These are phyloP conservation scores for Prunella strophiata DNA, from an alignment of 2,797 vertebrate species.

Conservation along the genomic window DNA sequence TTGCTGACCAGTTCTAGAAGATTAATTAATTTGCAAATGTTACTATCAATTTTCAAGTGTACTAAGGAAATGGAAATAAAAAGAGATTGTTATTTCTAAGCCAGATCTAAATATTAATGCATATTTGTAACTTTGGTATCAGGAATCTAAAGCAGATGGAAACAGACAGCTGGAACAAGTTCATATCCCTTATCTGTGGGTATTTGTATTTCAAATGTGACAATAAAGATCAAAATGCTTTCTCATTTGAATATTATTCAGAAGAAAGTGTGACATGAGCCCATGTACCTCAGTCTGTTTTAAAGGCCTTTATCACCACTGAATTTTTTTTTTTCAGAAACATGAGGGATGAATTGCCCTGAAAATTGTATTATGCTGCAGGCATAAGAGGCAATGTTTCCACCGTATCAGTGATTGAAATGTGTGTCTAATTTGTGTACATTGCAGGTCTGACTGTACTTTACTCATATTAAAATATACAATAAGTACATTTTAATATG, in stretches of 20 bases:
- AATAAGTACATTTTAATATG: background rate
- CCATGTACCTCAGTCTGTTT: background rate
- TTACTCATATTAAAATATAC: too few relatives aligned
- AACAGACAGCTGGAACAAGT: background rate
- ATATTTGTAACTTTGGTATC: background rate
- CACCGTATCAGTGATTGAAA: background rate
- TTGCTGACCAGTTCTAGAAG: background rate
- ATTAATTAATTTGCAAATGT: background rate
- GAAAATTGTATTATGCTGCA: background rate
- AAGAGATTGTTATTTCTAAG: background rate
- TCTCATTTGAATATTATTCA: background rate
- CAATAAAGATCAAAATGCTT: background rate
- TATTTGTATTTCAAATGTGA: background rate
- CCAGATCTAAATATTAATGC: background rate
- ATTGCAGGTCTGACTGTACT: background rate
- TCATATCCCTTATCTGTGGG: background rate
- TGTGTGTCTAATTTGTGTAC: background rate
- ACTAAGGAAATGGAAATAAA: background rate
- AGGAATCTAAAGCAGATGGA: background rate
- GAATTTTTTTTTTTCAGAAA: background rate
- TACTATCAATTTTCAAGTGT: background rate
- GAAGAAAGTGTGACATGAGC: background rate
- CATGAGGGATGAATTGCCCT: background rate
- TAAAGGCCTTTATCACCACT: background rate
- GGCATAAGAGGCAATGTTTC: background rate